A percentile compares a stretch with the other conserved stretches of the same genome.
phyloP scores from a whole-genome alignment of 1,140 invertebrate species.

The Hormaphis cornu region DNA sequence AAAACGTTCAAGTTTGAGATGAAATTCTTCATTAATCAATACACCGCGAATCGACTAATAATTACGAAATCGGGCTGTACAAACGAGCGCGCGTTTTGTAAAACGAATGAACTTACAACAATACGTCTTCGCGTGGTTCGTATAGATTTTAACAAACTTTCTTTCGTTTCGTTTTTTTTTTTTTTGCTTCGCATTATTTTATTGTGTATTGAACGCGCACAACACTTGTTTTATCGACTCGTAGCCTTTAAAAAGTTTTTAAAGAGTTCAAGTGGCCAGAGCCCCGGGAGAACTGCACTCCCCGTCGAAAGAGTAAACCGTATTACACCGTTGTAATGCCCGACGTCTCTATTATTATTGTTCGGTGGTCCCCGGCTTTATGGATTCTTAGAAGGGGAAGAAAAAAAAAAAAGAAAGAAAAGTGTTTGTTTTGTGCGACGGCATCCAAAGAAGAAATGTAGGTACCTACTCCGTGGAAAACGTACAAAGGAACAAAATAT shows the following conservation, averaged over 20 bases:
- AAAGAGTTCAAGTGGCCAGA: constrained; percentile 10
- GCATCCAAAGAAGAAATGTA: background rate
- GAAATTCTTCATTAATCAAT: too few species aligned
- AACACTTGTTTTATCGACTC: constrained; percentile 10
- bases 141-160: too few species aligned
- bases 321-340: background rate
- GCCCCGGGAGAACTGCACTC: background rate
- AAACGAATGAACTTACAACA: too few species aligned
- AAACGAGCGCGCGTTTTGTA: too few species aligned
- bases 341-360: constrained; percentile 19
- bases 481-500: background rate
- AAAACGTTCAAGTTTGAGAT: too few species aligned
- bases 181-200: too few species aligned
- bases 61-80: too few species aligned
- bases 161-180: too few species aligned
- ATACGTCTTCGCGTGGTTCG: too few species aligned
- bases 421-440: background rate
- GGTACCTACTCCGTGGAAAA: background rate
- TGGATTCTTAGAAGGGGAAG: background rate
- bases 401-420: background rate
- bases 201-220: background rate
- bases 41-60: too few species aligned
- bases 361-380: background rate
- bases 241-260: constrained; percentile 17
- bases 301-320: background rate